Base-by-base conservation (phyloP, 2,888 invertebrate genomes). In the Herminia tarsipennalis region DNA sequence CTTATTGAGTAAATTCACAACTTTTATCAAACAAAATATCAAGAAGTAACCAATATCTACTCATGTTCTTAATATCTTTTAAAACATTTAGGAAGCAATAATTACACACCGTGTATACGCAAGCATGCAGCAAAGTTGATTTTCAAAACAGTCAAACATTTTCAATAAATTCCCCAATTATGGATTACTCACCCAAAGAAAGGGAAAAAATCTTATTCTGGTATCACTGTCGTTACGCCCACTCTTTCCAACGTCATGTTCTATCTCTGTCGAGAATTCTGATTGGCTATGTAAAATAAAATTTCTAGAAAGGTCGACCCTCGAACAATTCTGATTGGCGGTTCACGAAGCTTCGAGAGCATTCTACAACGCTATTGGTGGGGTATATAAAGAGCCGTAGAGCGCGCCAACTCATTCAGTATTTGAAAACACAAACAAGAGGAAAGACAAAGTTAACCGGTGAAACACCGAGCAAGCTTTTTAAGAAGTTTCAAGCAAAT, bases 361-460 rank as follows among this genome's bases (percentile, higher is more conserved):
- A 5, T 81, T 83, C 85, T 73, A 43, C 59, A 61, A 47, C 30
- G 44, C 58, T 50, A 86, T 84, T 86, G 74, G 66, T 21, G 5
- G 18, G 5, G 66, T 81, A 83, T 80, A 79, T 73, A 82, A 80
- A 59, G 45, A 18, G 32, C 20, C 16, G n/a, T 33, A 5, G 43
- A 76, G 73, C 76, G 82, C 86, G 85, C 61, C 70, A 84, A 84
- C 28, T 42, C 70, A 82, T 79, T 74, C 78, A 83, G 74, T 80
- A 78, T 85, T 86, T 77, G 76, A 83, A 86, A 76, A 73, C 29
- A 67, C 66, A 63, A 70, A 53, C 68, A 70, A 83, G 72, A 48
- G 64, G 76, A 67, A 39, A 56, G 66, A 70, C 51, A 36, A 61
- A 50, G 56, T 62, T 55, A n/a, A 50, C 59, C 60, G 71, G 79